Evolutionary conservation across 2,888 invertebrate species (phyloP).

Genomic region (Chrysodeixis includens): DNA sequence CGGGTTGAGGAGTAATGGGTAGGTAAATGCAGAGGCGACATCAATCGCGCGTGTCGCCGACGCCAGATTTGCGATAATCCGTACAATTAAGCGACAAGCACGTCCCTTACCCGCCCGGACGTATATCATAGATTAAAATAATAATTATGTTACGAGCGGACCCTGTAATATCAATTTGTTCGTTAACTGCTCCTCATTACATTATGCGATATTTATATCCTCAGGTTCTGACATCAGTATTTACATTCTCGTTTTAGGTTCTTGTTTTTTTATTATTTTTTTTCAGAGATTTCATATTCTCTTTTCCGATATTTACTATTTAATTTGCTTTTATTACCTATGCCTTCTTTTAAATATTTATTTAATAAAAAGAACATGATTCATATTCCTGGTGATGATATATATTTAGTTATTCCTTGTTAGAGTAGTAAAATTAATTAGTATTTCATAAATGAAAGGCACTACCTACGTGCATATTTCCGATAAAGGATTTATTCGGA

Average conservation of each 20-base stretch:
- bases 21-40: constrained; percentile 57
- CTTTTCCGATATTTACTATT: no score
- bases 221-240: constrained; percentile 7
- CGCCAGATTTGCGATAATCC: constrained; percentile 74
- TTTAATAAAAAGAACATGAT: no score
- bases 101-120: constrained; percentile 58
- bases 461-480: no score
- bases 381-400: no score
- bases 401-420: no score
- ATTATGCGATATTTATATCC: constrained; percentile 23
- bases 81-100: constrained; percentile 75
- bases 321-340: no score
- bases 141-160: constrained; percentile 30
- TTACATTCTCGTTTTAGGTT: constrained; percentile 8
- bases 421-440: no score
- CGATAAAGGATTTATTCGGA: not conserved
- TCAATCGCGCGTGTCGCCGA: constrained; percentile 57
- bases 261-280: no score
- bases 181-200: constrained; percentile 26
- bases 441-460: no score
- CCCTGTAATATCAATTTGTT: constrained; percentile 20
- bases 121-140: constrained; percentile 49
- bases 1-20: constrained; percentile 56
- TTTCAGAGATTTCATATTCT: no score
- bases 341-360: no score